These are phyloP conservation scores for Ormyrus pomaceus DNA, from an alignment of 2,888 invertebrate genomes.

Conservation along the genomic window DNA sequence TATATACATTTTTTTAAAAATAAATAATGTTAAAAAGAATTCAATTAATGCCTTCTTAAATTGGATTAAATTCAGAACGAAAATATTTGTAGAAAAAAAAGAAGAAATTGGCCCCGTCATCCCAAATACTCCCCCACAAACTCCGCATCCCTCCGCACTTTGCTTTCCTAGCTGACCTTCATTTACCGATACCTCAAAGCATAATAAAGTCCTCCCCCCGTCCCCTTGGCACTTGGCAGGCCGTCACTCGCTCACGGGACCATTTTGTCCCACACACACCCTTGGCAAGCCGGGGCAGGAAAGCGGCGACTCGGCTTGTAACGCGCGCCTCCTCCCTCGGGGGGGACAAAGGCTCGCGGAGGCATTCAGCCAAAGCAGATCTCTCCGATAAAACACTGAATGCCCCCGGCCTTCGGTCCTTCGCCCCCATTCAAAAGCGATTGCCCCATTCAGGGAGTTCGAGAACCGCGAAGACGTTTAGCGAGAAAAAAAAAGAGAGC, in stretches of 20 bases:
- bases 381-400: constrained; percentile 73
- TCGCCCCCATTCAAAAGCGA: constrained; percentile 57
- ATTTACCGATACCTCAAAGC: constrained; percentile 37
- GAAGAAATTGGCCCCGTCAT: no score
- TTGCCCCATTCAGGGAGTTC: constrained; percentile 57
- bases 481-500: constrained; percentile 59
- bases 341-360: constrained; percentile 65
- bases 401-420: constrained; percentile 57
- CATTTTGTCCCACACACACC: constrained; percentile 36
- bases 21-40: no score
- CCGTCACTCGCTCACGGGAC: constrained; percentile 61
- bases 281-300: background rate
- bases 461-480: background rate
- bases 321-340: constrained; percentile 56
- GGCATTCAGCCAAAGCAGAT: constrained; percentile 72
- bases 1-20: no score
- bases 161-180: constrained; percentile 35
- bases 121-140: no score
- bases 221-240: constrained; percentile 44
- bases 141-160: background rate
- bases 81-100: no score
- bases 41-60: no score
- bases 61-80: no score
- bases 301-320: constrained; percentile 54
- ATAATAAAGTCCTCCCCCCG: background rate